Percentiles rank a stretch among this genome's conserved stretches.
These are phyloP conservation scores for Tragelaphus buxtoni DNA, from an alignment of 2,113 vertebrate genomes.

Conservation along the genomic window DNA sequence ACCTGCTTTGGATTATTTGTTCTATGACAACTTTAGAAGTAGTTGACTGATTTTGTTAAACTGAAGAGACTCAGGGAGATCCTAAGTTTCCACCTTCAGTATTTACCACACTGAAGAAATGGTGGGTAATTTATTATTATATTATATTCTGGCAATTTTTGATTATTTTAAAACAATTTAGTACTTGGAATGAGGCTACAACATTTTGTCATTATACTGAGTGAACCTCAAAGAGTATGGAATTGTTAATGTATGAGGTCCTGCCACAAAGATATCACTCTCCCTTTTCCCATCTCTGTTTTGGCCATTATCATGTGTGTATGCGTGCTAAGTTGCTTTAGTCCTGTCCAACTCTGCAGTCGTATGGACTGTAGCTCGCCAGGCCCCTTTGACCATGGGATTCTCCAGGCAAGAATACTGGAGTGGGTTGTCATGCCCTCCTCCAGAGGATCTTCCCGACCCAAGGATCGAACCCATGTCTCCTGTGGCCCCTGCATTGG, in stretches of 20 bases:
- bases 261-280: background rate
- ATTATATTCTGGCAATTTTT: background rate
- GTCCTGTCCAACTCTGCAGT: background rate
- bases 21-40: background rate
- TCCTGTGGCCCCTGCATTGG: background rate
- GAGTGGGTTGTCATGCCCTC: background rate
- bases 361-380: background rate
- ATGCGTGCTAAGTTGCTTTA: background rate
- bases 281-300: background rate
- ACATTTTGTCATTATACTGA: background rate
- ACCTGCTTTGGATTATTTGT: background rate
- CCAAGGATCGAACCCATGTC: background rate
- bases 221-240: background rate
- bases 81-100: background rate
- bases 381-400: background rate
- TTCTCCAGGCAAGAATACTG: background rate
- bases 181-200: background rate
- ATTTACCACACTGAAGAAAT: constrained; percentile 7
- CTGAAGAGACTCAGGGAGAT: background rate
- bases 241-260: background rate
- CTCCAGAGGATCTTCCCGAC: background rate
- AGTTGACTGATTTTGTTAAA: background rate
- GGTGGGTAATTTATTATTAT: background rate
- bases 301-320: background rate
- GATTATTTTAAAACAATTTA: background rate